Conservation (phyloP, 1,140 invertebrate genomes). For the Pseudomyrmex cubaensis region DNA sequence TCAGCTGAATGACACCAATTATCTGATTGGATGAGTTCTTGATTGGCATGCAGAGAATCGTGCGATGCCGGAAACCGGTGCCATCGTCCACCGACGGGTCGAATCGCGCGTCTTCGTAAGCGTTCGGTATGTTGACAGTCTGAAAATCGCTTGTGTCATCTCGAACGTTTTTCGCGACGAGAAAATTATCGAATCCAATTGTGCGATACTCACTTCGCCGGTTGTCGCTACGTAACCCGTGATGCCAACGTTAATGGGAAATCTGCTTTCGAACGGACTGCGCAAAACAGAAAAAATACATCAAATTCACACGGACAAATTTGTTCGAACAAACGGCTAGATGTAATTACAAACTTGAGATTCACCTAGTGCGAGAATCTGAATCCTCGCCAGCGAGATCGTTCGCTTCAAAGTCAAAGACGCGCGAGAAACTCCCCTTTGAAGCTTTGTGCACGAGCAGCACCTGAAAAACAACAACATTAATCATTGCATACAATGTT, state of each 20-base stretch:
- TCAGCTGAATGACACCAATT: conserved; percentile 96
- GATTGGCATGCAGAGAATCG: conserved; percentile 96
- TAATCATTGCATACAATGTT: background rate
- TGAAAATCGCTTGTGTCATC: conserved; percentile 76
- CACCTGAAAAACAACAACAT: conserved; percentile 86
- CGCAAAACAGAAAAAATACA: conserved; percentile 57
- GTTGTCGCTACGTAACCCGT: conserved; percentile 98
- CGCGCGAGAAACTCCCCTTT: conserved; percentile 94
- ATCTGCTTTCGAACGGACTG: conserved; percentile 95
- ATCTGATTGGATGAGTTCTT: conserved; percentile 95
- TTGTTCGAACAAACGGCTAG: conserved; percentile 62
- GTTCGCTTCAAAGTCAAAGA: conserved; percentile 95
- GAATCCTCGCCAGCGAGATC: conserved; percentile 91
- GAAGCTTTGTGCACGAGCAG: conserved; percentile 95
- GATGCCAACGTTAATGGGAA: conserved; percentile 98
- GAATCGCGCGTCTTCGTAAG: conserved; percentile 96
- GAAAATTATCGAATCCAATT: background rate
- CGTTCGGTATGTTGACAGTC: conserved; percentile 95
- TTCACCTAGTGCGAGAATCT: conserved; percentile 90
- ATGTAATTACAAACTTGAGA: conserved; percentile 74
- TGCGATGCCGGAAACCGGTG: conserved; percentile 92
- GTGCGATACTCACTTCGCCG: conserved; percentile 90
- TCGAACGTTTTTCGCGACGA: conserved; percentile 22
- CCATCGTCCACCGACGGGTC: conserved; percentile 94
- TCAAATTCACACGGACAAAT: conserved; percentile 49